Percentiles rank a stretch among this genome's conserved stretches.
Evolutionary conservation across 2,797 vertebrate genomes (phyloP).

Genomic region (Pampus argenteus): DNA sequence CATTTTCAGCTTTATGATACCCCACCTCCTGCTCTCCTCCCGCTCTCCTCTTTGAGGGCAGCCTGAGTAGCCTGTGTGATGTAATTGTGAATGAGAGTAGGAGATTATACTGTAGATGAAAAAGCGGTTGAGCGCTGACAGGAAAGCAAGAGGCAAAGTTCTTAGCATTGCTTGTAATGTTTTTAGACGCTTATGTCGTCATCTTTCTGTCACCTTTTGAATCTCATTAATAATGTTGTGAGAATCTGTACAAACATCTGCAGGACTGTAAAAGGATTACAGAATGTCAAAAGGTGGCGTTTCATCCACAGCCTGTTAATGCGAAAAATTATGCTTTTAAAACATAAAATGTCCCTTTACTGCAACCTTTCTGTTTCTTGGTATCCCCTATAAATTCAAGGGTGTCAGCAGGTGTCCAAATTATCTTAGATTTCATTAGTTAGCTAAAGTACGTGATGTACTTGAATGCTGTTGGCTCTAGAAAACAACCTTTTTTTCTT

Average conservation of each 20-base stretch:
- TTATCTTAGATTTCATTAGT: no score
- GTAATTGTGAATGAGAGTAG: conserved; percentile 56
- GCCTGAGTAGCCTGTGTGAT: conserved; percentile 44
- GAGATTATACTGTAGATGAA: conserved; percentile 58
- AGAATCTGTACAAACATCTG: not conserved
- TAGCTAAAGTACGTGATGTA: no score
- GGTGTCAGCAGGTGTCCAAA: no score
- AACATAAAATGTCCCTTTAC: no score
- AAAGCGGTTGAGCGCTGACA: conserved; percentile 42
- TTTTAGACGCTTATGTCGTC: conserved; percentile 24
- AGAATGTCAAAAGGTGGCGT: no score
- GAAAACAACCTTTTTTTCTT: no score
- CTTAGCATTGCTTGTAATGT: conserved; percentile 7
- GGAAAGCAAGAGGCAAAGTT: conserved; percentile 17
- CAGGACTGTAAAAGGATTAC: not conserved
- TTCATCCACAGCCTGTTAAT: no score
- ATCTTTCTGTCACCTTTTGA: conserved; percentile 10
- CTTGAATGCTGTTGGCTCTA: no score
- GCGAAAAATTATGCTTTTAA: no score
- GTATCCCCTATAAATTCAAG: no score
- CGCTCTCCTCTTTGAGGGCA: conserved; percentile 29
- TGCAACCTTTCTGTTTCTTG: no score
- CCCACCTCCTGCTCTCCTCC: conserved; percentile 6
- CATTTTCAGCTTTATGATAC: conserved; percentile 4
- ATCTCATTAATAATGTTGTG: conserved; percentile 9